These are phyloP conservation scores for Clarias laeviceps DNA, from an alignment of 2,797 vertebrate species.

Conservation along the genomic window DNA sequence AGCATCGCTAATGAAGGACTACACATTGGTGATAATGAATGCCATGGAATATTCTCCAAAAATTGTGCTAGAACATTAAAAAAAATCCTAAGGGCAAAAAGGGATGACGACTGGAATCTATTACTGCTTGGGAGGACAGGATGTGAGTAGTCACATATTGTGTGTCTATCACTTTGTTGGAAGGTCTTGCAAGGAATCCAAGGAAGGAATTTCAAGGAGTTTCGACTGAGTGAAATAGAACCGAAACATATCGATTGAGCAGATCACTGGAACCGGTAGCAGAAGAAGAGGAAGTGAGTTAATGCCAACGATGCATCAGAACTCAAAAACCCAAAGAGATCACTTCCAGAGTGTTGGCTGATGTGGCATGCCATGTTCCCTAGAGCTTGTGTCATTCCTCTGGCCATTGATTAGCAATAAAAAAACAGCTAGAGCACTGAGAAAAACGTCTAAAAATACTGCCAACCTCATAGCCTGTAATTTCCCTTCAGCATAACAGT, in stretches of 20 bases:
- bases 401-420: conserved; percentile 67
- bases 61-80: neutral
- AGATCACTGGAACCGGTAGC: conserved; percentile 13
- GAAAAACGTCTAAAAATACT: conserved; percentile 62
- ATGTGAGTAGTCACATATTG: neutral
- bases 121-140: neutral
- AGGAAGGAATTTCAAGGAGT: neutral
- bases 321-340: conserved; percentile 13
- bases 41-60: neutral
- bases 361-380: conserved; percentile 42
- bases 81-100: neutral
- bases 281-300: conserved; percentile 20
- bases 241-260: conserved; percentile 17
- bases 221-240: neutral
- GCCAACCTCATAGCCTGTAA: conserved; percentile 63
- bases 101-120: neutral
- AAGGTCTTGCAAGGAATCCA: neutral
- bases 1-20: neutral
- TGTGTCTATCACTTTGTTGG: neutral
- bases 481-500: conserved; percentile 68
- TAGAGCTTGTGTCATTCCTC: conserved; percentile 61
- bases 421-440: conserved; percentile 59
- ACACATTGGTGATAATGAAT: neutral
- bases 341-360: conserved; percentile 32
- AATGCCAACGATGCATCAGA: conserved; percentile 4